Percentiles rank a stretch among this genome's conserved stretches.
Evolutionary conservation across 23 tunicate species (phyloP).

Genomic region (Corella eumyota): DNA sequence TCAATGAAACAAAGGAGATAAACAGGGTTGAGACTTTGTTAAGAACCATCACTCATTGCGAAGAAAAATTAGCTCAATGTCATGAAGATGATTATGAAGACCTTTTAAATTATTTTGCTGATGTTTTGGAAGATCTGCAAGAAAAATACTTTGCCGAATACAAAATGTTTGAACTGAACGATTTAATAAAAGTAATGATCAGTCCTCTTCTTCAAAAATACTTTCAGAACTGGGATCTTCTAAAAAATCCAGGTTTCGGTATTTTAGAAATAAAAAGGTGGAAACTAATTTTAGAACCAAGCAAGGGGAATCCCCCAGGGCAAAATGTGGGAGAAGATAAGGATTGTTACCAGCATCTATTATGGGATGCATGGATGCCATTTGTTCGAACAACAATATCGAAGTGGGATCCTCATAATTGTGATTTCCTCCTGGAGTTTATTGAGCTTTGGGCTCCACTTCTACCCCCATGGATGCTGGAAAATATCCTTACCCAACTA

Average conservation of each 20-base stretch:
- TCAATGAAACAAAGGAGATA: constrained; percentile 52
- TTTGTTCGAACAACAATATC: constrained; percentile 45
- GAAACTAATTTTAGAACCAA: constrained; percentile 71
- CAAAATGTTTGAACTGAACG: too few relatives aligned
- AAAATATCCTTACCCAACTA: constrained; percentile 67
- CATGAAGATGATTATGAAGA: constrained; percentile 18
- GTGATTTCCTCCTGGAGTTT: constrained; percentile 61
- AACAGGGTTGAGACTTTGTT: constrained; percentile 48
- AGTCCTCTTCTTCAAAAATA: not conserved
- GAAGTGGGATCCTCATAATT: constrained; percentile 81
- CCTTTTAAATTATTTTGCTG: constrained; percentile 51
- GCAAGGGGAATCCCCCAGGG: too few relatives aligned
- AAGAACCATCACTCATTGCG: constrained; percentile 44
- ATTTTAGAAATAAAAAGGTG: constrained; percentile 68
- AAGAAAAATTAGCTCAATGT: constrained; percentile 28
- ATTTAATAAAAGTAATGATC: too few relatives aligned
- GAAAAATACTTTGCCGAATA: too few relatives aligned
- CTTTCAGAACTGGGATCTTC: constrained; percentile 68
- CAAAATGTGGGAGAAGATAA: constrained; percentile 52
- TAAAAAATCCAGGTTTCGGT: constrained; percentile 43
- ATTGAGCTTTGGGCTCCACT: constrained; percentile 82
- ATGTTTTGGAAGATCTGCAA: constrained; percentile 62
- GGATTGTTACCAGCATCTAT: constrained; percentile 67
- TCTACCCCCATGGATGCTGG: constrained; percentile 72
- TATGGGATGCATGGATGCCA: constrained; percentile 98